Evolutionary conservation across 2,113 vertebrate genomes (phyloP).

Genomic region (Leucoraja erinaceus): DNA sequence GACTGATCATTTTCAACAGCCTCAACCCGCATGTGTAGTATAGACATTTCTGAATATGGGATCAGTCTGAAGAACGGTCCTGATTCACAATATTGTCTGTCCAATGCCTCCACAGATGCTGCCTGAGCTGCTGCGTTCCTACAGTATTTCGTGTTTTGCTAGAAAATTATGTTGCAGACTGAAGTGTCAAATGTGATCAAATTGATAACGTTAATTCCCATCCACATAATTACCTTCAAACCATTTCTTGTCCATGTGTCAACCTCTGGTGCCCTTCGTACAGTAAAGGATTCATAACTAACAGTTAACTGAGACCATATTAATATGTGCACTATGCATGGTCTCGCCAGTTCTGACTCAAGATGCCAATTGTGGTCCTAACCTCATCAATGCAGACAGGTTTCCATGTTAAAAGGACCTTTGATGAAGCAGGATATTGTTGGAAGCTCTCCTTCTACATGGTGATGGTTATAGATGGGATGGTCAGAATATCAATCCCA

Average conservation of each 20-base stretch:
- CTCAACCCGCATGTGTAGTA: too few species aligned
- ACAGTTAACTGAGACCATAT: not conserved
- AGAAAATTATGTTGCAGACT: not conserved
- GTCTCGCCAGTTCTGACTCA: not conserved
- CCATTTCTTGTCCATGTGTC: not conserved
- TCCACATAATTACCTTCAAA: not conserved
- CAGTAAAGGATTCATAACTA: not conserved
- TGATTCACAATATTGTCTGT: too few species aligned
- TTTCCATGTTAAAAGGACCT: not conserved
- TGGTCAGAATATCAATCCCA: not conserved
- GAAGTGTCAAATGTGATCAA: constrained; percentile 10
- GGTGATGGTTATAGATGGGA: not conserved
- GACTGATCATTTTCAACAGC: too few species aligned
- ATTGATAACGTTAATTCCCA: not conserved
- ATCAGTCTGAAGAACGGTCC: too few species aligned
- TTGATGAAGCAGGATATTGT: not conserved
- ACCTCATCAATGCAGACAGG: too few species aligned
- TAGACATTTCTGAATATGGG: too few species aligned
- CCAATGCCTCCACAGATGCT: too few species aligned
- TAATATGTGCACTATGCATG: not conserved
- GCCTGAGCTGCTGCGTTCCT: too few species aligned
- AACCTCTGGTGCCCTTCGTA: not conserved
- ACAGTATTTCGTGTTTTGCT: too few species aligned
- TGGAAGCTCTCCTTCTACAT: not conserved
- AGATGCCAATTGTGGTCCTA: not conserved